A percentile compares a stretch with the other conserved stretches of the same genome.
These are phyloP conservation scores for Platyrinchus mystaceus DNA, from an alignment of 2,797 vertebrate species.

Conservation along the genomic window DNA sequence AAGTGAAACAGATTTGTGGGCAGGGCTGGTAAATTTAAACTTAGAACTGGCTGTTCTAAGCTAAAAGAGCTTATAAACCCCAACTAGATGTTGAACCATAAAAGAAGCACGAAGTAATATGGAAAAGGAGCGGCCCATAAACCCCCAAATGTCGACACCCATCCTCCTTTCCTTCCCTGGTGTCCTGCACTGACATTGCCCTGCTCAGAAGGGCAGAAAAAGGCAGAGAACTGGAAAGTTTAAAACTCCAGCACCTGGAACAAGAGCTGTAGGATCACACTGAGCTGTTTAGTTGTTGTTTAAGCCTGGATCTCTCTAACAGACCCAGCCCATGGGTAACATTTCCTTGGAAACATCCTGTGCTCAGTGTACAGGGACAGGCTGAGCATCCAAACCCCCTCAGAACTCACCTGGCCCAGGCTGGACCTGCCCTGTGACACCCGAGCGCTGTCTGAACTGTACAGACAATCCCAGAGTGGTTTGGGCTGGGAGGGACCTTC, in stretches of 20 bases:
- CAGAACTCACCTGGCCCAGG: not conserved
- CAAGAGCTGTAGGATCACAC: not conserved
- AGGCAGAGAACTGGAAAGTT: not conserved
- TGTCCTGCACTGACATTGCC: accelerated
- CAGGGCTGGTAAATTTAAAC: not conserved
- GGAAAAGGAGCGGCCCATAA: not conserved
- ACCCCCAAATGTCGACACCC: not conserved
- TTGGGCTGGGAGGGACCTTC: not conserved
- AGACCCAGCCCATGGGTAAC: not conserved
- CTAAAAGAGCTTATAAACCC: not conserved
- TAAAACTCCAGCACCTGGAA: accelerated
- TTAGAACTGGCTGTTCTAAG: not conserved
- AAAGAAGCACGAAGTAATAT: not conserved
- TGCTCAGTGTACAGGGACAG: not conserved
- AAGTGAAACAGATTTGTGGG: not conserved
- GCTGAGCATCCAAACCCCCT: not conserved
- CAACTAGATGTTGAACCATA: accelerated
- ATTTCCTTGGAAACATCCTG: not conserved
- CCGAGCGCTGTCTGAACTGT: not conserved
- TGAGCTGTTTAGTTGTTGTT: not conserved
- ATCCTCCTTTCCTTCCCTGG: not conserved
- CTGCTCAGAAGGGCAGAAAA: not conserved
- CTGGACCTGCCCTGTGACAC: not conserved
- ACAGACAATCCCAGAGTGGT: not conserved
- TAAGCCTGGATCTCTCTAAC: not conserved